Evolutionary conservation across 2,888 invertebrate species (phyloP), one percentile per base, ranked within the genome.

Genomic region (Drosophila atripex): DNA sequence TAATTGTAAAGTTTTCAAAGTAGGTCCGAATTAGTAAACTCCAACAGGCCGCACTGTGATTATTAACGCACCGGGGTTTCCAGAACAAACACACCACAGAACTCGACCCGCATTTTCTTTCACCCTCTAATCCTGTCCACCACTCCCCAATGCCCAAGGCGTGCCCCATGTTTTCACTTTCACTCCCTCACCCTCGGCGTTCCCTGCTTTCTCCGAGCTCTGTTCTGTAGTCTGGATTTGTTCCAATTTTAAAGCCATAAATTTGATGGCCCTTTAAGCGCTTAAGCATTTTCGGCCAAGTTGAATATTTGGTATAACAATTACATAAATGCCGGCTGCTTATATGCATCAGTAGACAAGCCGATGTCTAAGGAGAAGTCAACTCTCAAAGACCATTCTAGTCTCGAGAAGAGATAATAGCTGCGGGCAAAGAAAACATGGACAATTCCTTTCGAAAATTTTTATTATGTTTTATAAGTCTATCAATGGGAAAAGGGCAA

Each of bases 221-320:
- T 51, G 45, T 32, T 16, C 59, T 46, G 3, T 35, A 35, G 30
- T 38, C 32, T 16, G 52, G 28, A 55, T 71, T 77, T 63, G 69
- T 69, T 64, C 77, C 75, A 83, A 83, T 83, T 86, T 86, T 83
- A 83, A 83, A 86, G 80, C 68, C 83, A 77, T 83, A 77, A 83
- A 83, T 76, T 83, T 77, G 73, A 83, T 86, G 77, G 78, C 69
- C 65, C 66, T 75, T 71, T 71, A 70, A 78, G 86, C 55, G 68
- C 58, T 83, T 83, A 78, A 83, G 80, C 71, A 70, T 64, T 57
- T 54, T 60, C 76, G 45, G 61, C 50, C 74, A 70, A 71, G 69
- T 71, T 78, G 75, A 76, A 83, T 80, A 80, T 82, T 83, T 86
- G 86, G 76, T 83, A 86, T 77, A 78, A 74, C 83, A 82, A 82